These are phyloP conservation scores for Lasioglossum zephyrum DNA, from an alignment of 2,888 invertebrate genomes.

Conservation along the genomic window DNA sequence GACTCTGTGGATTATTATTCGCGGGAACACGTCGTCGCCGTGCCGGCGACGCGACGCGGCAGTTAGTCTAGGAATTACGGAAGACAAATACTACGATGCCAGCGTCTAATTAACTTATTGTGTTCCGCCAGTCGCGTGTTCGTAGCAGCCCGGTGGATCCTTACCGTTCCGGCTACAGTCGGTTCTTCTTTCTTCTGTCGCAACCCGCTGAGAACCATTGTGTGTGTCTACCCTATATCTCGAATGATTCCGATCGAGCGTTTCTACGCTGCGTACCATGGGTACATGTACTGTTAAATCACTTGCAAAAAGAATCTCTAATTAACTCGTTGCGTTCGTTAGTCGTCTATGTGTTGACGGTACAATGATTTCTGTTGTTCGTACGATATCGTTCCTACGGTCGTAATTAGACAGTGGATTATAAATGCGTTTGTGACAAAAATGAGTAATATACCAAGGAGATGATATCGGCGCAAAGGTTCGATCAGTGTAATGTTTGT, in stretches of 20 bases:
- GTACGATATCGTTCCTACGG: neutral
- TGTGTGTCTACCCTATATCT: neutral
- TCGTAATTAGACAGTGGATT: too few species aligned
- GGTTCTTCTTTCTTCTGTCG: neutral
- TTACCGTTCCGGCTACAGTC: neutral
- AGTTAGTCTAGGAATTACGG: conserved; percentile 1
- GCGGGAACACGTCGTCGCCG: neutral
- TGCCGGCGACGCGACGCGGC: neutral
- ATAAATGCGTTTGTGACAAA: too few species aligned
- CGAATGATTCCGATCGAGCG: neutral
- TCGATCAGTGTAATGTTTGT: too few species aligned
- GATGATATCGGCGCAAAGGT: too few species aligned
- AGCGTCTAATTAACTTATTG: conserved; percentile 21
- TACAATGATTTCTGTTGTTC: neutral
- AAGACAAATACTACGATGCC: neutral
- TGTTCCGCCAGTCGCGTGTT: neutral
- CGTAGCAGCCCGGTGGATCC: neutral
- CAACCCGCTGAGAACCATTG: neutral
- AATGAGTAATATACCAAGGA: too few species aligned
- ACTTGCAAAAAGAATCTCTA: neutral
- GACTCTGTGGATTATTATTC: neutral
- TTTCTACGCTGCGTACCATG: neutral
- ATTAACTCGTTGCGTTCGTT: neutral
- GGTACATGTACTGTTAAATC: neutral
- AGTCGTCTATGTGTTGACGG: neutral